A percentile compares a stretch with the other conserved stretches of the same genome.
phyloP scores from a whole-genome alignment of 1,140 invertebrate genomes.

The Drosophila trapezifrons region DNA sequence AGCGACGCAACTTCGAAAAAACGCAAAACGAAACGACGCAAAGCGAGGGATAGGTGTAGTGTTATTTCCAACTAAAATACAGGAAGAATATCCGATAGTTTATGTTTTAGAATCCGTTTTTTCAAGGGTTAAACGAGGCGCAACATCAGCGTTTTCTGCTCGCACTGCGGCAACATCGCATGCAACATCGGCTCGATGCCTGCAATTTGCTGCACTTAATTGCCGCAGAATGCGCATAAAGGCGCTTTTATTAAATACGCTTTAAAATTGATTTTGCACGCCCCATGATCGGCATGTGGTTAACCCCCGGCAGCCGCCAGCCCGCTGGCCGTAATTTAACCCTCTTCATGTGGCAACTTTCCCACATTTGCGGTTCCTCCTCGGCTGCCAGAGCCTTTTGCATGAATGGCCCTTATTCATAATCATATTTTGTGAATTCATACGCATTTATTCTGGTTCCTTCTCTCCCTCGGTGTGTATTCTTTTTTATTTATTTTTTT shows the following conservation, averaged over 20 bases:
- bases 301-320: slow-evolving; percentile 29
- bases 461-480: slow-evolving; percentile 11
- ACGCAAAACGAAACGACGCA: no score
- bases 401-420: slow-evolving; percentile 79
- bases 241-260: slow-evolving; percentile 76
- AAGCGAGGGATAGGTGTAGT: no score
- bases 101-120: background rate
- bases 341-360: slow-evolving; percentile 44
- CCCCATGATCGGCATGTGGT: slow-evolving; percentile 64
- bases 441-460: slow-evolving; percentile 44
- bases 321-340: slow-evolving; percentile 9
- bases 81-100: no score
- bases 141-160: background rate
- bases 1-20: no score
- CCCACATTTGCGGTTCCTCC: slow-evolving; percentile 60
- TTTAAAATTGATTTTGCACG: slow-evolving; percentile 76
- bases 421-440: slow-evolving; percentile 60
- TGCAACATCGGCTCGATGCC: slow-evolving; percentile 4
- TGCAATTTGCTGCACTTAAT: slow-evolving; percentile 65
- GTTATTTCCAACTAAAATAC: no score
- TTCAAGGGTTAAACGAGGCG: slow-evolving; percentile 4
- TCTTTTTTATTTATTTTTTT: slow-evolving; percentile 24
- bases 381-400: slow-evolving; percentile 42
- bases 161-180: background rate
- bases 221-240: slow-evolving; percentile 72